phyloP scores from a whole-genome alignment of 2,888 invertebrate genomes.

The Nineta flava region DNA sequence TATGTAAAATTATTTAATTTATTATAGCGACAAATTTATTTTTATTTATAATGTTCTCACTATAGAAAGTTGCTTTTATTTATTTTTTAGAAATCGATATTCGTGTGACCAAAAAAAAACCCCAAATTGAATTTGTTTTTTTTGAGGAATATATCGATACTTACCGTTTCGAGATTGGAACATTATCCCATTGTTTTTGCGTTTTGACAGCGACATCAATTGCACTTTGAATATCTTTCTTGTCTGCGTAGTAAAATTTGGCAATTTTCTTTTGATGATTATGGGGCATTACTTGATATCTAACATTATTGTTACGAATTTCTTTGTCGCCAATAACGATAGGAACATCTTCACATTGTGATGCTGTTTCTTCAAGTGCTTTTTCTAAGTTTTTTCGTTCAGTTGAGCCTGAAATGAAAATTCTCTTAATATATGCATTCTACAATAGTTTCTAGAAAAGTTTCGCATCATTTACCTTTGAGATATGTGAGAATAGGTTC shows the following conservation, averaged over 20 bases:
- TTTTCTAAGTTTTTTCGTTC: conserved; percentile 61
- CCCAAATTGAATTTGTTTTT: no score
- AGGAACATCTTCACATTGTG: conserved; percentile 69
- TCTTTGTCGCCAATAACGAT: conserved; percentile 92
- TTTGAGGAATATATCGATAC: not conserved
- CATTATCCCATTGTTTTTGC: conserved; percentile 78
- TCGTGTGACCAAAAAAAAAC: no score
- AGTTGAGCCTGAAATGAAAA: conserved; percentile 34
- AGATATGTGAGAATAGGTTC: conserved; percentile 71
- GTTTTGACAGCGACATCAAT: conserved; percentile 65
- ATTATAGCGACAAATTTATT: no score
- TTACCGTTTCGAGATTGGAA: conserved; percentile 52
- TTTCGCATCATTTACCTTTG: conserved; percentile 28
- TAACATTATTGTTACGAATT: conserved; percentile 54
- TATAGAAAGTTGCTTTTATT: no score
- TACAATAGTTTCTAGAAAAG: not conserved
- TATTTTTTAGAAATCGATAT: no score
- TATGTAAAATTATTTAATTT: no score
- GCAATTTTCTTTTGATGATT: conserved; percentile 78
- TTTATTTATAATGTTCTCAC: no score
- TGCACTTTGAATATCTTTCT: conserved; percentile 68
- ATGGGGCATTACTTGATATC: conserved; percentile 80
- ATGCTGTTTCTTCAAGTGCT: conserved; percentile 47
- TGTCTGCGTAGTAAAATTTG: conserved; percentile 81
- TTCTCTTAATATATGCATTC: not conserved